Evolutionary conservation across 2,888 invertebrate genomes (phyloP), one percentile per base, ranked within the genome.

Genomic region (Campopleginae sp.): DNA sequence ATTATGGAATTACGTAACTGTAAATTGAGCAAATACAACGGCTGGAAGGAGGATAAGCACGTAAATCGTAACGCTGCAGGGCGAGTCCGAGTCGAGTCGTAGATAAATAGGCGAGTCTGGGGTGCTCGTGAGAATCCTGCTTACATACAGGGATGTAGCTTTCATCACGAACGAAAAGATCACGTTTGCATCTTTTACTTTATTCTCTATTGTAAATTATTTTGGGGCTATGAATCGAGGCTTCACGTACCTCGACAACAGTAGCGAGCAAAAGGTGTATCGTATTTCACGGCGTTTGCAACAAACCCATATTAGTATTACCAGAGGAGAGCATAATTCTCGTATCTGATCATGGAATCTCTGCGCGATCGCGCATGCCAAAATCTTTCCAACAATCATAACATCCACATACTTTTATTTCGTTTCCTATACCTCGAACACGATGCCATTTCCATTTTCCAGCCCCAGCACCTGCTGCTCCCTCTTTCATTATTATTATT

Each of bases 11-110:
- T 92, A 92, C 89, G 90, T 90, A 92, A 92, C 92, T 92, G 92
- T 92, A 93, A 92, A 93, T 92, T 92, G 92, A 92, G 92, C 92
- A 92, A 92, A 92, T 91, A 92, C 91, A 92, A 93, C 89, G 88
- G 89, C 46, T 63, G 27, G 23, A 61, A 23, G 12, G n/a, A 23
- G 12, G n/a, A 33, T 71, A 23, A 70, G 65, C 74, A 27, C 33
- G 44, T 48, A 78, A 46, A 63, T 42, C 19, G 46, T 44, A 42
- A n/a, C 46, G 61, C 42, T n/a, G 42, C n/a, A n/a, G n/a, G 46
- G 27, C 17, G 31, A n/a, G 44, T 61, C 72, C 48, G 23, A 76
- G 61, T 71, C 71, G 61, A 61, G 27, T 75, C 33, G 76, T 51
- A 33, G 19, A 63, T 48, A 75, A 42, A 74, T 68, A 68, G 38